A percentile compares a stretch with the other conserved stretches of the same genome.
phyloP scores from a whole-genome alignment of 2,113 vertebrate species.

The Ammodramus savannarum region DNA sequence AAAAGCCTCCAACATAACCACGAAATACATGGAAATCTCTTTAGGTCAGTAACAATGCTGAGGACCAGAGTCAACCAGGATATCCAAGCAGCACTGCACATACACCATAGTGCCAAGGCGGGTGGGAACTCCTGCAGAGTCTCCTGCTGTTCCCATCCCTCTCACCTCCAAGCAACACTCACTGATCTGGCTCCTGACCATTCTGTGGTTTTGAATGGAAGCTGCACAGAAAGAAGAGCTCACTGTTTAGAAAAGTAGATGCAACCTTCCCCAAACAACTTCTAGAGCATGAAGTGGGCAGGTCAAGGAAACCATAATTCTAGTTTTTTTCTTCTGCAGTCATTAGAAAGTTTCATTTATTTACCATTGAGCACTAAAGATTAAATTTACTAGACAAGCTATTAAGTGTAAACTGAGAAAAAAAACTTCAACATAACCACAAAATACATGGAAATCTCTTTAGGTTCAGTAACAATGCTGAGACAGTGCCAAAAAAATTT shows the following conservation, averaged over 20 bases:
- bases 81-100: not conserved
- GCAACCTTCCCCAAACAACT: not conserved
- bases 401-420: not conserved
- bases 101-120: accelerated
- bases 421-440: not conserved
- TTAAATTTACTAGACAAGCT: not conserved
- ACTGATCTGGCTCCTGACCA: not conserved
- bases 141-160: not conserved
- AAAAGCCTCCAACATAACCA: too few species aligned
- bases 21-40: too few species aligned
- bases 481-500: not conserved
- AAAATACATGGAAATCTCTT: not conserved
- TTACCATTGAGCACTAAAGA: not conserved
- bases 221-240: not conserved
- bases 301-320: not conserved
- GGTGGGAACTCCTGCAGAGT: not conserved
- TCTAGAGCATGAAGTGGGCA: not conserved
- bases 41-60: not conserved
- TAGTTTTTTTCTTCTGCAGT: not conserved
- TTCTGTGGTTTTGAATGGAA: not conserved
- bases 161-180: not conserved
- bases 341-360: not conserved
- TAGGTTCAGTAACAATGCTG: not conserved
- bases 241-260: not conserved
- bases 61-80: not conserved